Base-by-base conservation (phyloP, 2,888 invertebrate species). In the Protodeltote pygarga region DNA sequence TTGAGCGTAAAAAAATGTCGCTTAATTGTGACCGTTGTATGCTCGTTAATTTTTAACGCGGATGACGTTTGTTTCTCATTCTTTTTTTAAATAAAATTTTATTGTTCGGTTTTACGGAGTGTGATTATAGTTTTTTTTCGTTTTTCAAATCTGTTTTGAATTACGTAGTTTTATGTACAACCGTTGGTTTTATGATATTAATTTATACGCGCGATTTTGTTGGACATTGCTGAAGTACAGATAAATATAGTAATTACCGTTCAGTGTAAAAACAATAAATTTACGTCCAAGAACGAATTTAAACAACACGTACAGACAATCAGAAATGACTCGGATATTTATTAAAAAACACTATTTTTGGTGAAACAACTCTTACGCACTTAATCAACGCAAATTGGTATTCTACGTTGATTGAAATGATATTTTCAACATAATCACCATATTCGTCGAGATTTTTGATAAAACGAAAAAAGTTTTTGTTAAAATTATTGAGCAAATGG, bases 311-410 rank as follows among this genome's bases (percentile, higher is more conserved):
- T 55, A 55, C 40, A 21, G 33, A 63, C 60, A 61, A 63, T 72
- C 61, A 53, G 48, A 71, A 71, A 73, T 50, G 49, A 72, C 64
- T 61, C 58, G 75, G 73, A 76, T 67, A 52, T n/a, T n/a, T 69
- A 75, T 79, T 78, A 71, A 77, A 73, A 68, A 69, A 38, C 57
- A 70, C 77, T 71, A 69, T 78, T 61, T 79, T 81, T 73, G 79
- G 77, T 51, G 41, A 65, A 16, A 65, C 65, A 15, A 63, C 55
- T 68, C 33, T 47, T 51, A 28, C 32, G 21, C 41, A 53, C 44
- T 62, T 65, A 59, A 74, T 74, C 66, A 60, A 65, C 31, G 39
- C 38, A 42, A 41, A 55, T 48, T 62, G 32, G 31, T 35, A 34
- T 33, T 57, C 34, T 29, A 4, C n/a, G 9, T 34, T 33, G 20